These are phyloP conservation scores for Micromesistius poutassou DNA, from an alignment of 2,797 vertebrate genomes.

Conservation along the genomic window DNA sequence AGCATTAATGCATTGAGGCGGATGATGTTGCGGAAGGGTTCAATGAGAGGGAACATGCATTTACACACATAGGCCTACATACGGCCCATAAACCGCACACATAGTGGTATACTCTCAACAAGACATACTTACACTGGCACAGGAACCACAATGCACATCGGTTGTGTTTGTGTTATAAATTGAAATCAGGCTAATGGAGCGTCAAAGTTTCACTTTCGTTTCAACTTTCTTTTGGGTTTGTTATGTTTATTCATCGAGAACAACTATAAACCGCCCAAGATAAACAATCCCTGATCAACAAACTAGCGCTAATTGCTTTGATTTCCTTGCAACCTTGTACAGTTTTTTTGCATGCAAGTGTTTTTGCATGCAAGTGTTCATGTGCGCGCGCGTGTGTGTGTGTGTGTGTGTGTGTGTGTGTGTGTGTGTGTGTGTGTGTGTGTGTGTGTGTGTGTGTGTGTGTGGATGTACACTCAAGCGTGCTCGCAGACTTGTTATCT, in stretches of 20 bases:
- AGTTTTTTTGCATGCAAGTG: too few relatives aligned
- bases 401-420: not conserved
- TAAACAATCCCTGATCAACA: constrained; percentile 53
- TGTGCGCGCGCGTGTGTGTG: not conserved
- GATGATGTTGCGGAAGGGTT: not conserved
- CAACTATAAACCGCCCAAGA: constrained; percentile 43
- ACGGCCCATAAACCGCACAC: not conserved
- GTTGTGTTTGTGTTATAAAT: not conserved
- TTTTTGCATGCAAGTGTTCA: constrained; percentile 3
- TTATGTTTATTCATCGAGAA: constrained; percentile 34
- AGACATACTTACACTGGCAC: not conserved
- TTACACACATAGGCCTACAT: not conserved
- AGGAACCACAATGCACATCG: not conserved
- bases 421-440: not conserved
- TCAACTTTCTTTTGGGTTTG: constrained; percentile 18
- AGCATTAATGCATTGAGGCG: not conserved
- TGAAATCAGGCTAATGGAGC: not conserved
- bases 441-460: constrained; percentile 10
- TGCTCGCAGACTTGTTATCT: constrained; percentile 46
- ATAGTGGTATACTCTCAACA: not conserved
- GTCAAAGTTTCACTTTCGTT: constrained; percentile 4
- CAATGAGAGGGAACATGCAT: not conserved
- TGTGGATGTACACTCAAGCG: not conserved
- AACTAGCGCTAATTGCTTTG: constrained; percentile 58
- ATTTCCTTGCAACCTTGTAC: constrained; percentile 40